phyloP scores from a whole-genome alignment of 92 coral and sea anemone species.

The Siderastrea radians region DNA sequence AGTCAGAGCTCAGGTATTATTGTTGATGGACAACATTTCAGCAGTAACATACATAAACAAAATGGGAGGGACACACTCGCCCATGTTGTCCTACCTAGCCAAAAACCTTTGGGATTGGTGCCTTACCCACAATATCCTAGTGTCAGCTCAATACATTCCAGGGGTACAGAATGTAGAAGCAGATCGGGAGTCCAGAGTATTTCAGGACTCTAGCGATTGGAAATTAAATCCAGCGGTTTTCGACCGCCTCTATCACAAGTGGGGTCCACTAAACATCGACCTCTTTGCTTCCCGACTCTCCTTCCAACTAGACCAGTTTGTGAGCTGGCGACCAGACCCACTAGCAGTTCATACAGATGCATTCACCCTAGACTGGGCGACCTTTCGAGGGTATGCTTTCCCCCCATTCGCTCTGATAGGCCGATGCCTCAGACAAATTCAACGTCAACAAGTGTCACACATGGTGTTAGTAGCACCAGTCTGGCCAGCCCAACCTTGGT shows the following conservation, averaged over 20 bases:
- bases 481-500: constrained; percentile 53
- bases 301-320: constrained; percentile 35
- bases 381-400: constrained; percentile 33
- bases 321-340: constrained; percentile 52
- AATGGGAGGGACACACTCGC: constrained; percentile 63
- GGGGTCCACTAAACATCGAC: constrained; percentile 42
- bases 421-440: constrained; percentile 39
- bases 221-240: constrained; percentile 8
- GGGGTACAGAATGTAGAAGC: constrained; percentile 1
- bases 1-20: constrained; percentile 29
- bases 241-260: constrained; percentile 4
- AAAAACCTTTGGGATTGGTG: constrained; percentile 63
- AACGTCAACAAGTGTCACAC: constrained; percentile 25
- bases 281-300: constrained; percentile 48
- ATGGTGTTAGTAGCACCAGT: constrained; percentile 44
- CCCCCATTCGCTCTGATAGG: constrained; percentile 52
- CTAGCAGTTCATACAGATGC: constrained; percentile 51
- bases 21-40: no score
- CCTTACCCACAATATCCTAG: constrained; percentile 28
- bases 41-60: no score
- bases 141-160: constrained; percentile 29
- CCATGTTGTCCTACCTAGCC: constrained; percentile 28
- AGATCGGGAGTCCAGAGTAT: constrained; percentile 30
- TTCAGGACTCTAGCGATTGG: constrained; percentile 45
- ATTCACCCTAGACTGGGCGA: constrained; percentile 50